A percentile compares a stretch with the other conserved stretches of the same genome.
phyloP scores from a whole-genome alignment of 2,113 vertebrate genomes.

The Psittacula cyanocephala region DNA sequence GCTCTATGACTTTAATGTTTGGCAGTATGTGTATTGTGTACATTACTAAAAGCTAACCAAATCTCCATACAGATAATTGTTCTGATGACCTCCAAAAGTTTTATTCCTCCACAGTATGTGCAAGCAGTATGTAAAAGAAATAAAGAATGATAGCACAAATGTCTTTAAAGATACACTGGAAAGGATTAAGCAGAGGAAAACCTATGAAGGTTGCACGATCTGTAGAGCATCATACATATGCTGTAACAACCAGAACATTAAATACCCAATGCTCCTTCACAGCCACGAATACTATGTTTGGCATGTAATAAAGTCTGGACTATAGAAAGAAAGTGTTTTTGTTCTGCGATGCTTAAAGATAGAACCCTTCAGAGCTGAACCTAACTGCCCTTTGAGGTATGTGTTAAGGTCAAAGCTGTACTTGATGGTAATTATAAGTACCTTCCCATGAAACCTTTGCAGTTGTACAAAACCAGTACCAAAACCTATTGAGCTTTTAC shows the following conservation, averaged over 20 bases:
- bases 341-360: slow-evolving; percentile 36
- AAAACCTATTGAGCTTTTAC: not conserved
- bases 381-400: slow-evolving; percentile 49
- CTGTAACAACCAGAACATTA: slow-evolving; percentile 32
- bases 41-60: slow-evolving; percentile 48
- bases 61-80: slow-evolving; percentile 4
- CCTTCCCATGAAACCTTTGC: slow-evolving; percentile 4
- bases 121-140: slow-evolving; percentile 65
- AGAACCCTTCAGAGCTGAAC: slow-evolving; percentile 37
- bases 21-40: not conserved
- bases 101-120: slow-evolving; percentile 37
- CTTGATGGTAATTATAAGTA: not conserved
- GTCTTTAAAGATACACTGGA: slow-evolving; percentile 63
- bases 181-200: slow-evolving; percentile 48
- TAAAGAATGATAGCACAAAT: slow-evolving; percentile 49
- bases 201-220: slow-evolving; percentile 60
- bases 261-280: slow-evolving; percentile 29
- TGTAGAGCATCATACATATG: slow-evolving; percentile 52
- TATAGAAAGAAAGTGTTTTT: slow-evolving; percentile 20
- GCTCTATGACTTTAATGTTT: not conserved
- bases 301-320: slow-evolving; percentile 16
- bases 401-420: slow-evolving; percentile 50
- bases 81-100: slow-evolving; percentile 44
- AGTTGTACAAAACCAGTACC: not conserved
- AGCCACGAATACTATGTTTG: slow-evolving; percentile 54